These are phyloP conservation scores for Eubasilissa regina DNA, from an alignment of 1,140 invertebrate genomes.

Conservation along the genomic window DNA sequence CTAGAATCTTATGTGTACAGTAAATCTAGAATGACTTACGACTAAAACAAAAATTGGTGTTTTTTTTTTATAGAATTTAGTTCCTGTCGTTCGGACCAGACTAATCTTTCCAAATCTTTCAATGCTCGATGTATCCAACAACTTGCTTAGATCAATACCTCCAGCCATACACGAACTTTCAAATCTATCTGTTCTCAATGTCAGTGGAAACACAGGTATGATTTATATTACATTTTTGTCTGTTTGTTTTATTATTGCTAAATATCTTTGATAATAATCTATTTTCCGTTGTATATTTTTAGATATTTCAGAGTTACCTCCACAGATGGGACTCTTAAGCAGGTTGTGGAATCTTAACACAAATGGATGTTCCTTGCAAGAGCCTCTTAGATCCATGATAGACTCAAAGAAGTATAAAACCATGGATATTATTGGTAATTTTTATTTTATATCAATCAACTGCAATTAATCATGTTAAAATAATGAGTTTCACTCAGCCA, in stretches of 20 bases:
- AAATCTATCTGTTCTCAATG: conserved; percentile 94
- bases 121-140: conserved; percentile 95
- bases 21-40: no score
- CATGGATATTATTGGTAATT: conserved; percentile 89
- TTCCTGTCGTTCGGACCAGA: conserved; percentile 74
- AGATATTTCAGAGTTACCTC: conserved; percentile 89
- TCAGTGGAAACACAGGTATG: conserved; percentile 87
- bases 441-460: no score
- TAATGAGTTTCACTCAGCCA: no score
- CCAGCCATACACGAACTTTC: conserved; percentile 87
- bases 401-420: conserved; percentile 95
- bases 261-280: background rate
- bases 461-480: no score
- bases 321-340: conserved; percentile 94
- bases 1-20: no score
- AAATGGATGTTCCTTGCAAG: conserved; percentile 89
- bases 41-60: no score
- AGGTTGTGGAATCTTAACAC: conserved; percentile 97
- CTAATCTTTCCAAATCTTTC: conserved; percentile 95
- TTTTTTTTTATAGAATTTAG: conserved; percentile 62
- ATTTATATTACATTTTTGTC: background rate
- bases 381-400: conserved; percentile 94
- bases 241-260: no score
- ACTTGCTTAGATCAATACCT: conserved; percentile 83
- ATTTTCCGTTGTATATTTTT: conserved; percentile 58